Base-by-base conservation (phyloP, 2,113 vertebrate genomes). In the Poeciliopsis retropinna region DNA sequence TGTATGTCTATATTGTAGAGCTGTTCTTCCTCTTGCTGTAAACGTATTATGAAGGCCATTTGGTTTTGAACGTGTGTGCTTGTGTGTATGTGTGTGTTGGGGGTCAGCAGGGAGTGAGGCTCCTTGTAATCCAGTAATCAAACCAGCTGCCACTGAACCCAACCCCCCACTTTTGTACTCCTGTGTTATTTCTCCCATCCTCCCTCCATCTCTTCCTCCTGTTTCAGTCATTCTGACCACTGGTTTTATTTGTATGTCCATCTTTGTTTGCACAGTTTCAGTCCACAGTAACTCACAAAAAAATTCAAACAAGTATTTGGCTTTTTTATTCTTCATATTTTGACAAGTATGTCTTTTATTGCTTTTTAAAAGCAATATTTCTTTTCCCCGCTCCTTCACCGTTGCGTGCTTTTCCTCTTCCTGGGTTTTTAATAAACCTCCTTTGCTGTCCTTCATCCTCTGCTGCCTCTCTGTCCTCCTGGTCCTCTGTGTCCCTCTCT, bases 51-150 rank as follows among this genome's bases (percentile, higher is more conserved):
- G 3, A 75, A 63, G 25, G 71, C 44, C 65, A 60, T 81, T 64
- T 87, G 61, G 65, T 47, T 83, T 80, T 74, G 39, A 73, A 70
- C 72, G 73, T 87, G 65, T 64, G 41, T 44, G 47, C n/a, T 37
- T 57, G 27, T 27, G n/a, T 70, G 37, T 47, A 27, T 67, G 65
- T 82, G 85, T 80, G 84, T 82, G 78, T 80, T 62, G 67, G 90
- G 86, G 93, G 91, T 93, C 92, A 94, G 84, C 70, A 71, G 92
- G 91, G 92, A 93, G 90, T 84, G 90, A 92, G 87, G 72, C 78
- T 87, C 87, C 67, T 92, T 87, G 87, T 94, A 95, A 94, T 95
- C 92, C 87, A 62, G 86, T 93, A 94, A 94, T 93, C 91, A 93
- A 94, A 93, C 92, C 93, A 94, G 93, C 94, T 94, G 93, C 92